Percentiles rank a stretch among this genome's conserved stretches.
Conservation (phyloP, 2,888 invertebrate species). For the Cephonodes hylas region DNA sequence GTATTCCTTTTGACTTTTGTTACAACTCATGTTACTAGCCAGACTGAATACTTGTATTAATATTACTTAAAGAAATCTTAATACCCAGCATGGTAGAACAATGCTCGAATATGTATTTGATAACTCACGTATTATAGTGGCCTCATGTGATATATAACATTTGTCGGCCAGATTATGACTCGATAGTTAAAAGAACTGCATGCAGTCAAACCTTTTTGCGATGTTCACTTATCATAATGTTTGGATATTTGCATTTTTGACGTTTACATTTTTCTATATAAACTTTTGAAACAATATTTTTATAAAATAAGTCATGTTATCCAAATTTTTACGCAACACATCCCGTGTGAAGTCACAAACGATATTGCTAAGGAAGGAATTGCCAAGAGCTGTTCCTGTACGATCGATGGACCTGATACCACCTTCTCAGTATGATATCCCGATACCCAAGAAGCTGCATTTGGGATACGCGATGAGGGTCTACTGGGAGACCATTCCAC, state of each 20-base stretch:
- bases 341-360: slow-evolving; percentile 19
- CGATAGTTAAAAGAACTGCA: neutral
- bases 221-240: neutral
- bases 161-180: neutral
- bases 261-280: neutral
- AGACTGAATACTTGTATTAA: too few species aligned
- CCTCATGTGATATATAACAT: too few species aligned
- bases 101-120: too few species aligned
- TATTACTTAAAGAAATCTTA: too few species aligned
- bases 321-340: slow-evolving; percentile 43
- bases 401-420: slow-evolving; percentile 41
- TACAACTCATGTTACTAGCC: slow-evolving; percentile 1
- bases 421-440: slow-evolving; percentile 58
- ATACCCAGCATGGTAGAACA: too few species aligned
- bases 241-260: neutral
- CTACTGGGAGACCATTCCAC: slow-evolving; percentile 65
- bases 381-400: slow-evolving; percentile 19
- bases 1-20: slow-evolving; percentile 14
- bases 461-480: slow-evolving; percentile 39
- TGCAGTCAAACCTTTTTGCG: neutral
- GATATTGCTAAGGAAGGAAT: slow-evolving; percentile 21
- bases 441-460: slow-evolving; percentile 42
- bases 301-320: slow-evolving; percentile 37
- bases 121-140: too few species aligned
- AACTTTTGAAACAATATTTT: neutral